Evolutionary conservation across 2,888 invertebrate genomes (phyloP).

Genomic region (Pristionchus entomophagus): DNA sequence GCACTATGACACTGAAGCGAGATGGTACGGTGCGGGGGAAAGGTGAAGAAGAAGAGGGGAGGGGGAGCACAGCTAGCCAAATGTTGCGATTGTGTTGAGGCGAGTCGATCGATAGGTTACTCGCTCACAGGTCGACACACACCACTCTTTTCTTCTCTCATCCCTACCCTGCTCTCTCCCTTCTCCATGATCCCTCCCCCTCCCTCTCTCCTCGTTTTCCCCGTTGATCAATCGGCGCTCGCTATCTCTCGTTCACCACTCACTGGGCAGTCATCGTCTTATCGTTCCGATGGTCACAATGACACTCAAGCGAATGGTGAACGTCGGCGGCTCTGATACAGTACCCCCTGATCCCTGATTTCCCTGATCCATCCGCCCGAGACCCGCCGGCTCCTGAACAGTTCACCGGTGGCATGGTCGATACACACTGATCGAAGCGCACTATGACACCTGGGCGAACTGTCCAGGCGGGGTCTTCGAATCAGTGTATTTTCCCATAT

Average conservation of each 20-base stretch:
- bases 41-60: background rate
- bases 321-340: background rate
- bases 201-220: background rate
- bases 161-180: background rate
- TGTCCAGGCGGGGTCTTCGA: slow-evolving; percentile 35
- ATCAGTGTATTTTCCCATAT: too few species aligned
- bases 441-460: slow-evolving; percentile 45
- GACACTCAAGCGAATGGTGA: slow-evolving; percentile 58
- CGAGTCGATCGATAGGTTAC: slow-evolving; percentile 18
- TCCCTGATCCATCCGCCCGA: background rate
- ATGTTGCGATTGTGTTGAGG: background rate
- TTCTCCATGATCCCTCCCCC: background rate
- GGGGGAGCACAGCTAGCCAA: slow-evolving; percentile 13
- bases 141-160: background rate
- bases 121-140: slow-evolving; percentile 30
- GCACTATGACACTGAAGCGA: slow-evolving; percentile 49
- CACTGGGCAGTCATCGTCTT: slow-evolving; percentile 30
- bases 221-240: background rate
- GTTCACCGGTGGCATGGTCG: slow-evolving; percentile 40
- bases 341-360: background rate
- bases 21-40: slow-evolving; percentile 32
- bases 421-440: background rate
- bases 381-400: slow-evolving; percentile 11
- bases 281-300: slow-evolving; percentile 47
- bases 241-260: background rate